Evolutionary conservation across 2,797 vertebrate genomes (phyloP).

Genomic region (Rhodeus uyekii): DNA sequence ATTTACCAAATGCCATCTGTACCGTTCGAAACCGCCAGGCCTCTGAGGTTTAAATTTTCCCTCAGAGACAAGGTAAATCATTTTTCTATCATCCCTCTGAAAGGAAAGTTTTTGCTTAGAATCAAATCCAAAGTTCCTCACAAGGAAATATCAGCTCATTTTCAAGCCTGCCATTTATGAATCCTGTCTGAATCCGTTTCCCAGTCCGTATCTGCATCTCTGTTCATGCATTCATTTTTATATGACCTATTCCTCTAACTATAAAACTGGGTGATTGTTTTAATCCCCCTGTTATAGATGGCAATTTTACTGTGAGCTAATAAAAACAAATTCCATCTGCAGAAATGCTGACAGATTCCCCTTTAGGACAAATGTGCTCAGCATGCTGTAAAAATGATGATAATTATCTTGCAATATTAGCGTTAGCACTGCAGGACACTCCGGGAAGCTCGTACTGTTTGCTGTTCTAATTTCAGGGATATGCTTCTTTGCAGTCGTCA

Average conservation of each 20-base stretch:
- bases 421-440: conserved; percentile 75
- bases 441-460: conserved; percentile 67
- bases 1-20: conserved; percentile 55
- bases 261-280: conserved; percentile 72
- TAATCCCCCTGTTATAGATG: conserved; percentile 66
- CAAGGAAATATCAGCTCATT: not conserved
- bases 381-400: conserved; percentile 76
- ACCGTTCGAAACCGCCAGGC: conserved; percentile 30
- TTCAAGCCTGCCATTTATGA: conserved; percentile 7
- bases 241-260: conserved; percentile 67
- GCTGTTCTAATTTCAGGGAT: conserved; percentile 63
- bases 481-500: conserved; percentile 52
- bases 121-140: not conserved
- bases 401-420: conserved; percentile 78
- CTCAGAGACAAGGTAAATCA: conserved; percentile 21
- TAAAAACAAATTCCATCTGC: conserved; percentile 78
- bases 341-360: conserved; percentile 70
- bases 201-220: conserved; percentile 49
- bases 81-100: conserved; percentile 4
- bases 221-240: conserved; percentile 71
- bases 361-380: conserved; percentile 73
- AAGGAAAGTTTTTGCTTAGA: not conserved
- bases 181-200: not conserved
- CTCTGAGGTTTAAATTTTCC: conserved; percentile 15
- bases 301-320: conserved; percentile 73